phyloP scores from a whole-genome alignment of 1,140 invertebrate species.

The Coptotermes formosanus region DNA sequence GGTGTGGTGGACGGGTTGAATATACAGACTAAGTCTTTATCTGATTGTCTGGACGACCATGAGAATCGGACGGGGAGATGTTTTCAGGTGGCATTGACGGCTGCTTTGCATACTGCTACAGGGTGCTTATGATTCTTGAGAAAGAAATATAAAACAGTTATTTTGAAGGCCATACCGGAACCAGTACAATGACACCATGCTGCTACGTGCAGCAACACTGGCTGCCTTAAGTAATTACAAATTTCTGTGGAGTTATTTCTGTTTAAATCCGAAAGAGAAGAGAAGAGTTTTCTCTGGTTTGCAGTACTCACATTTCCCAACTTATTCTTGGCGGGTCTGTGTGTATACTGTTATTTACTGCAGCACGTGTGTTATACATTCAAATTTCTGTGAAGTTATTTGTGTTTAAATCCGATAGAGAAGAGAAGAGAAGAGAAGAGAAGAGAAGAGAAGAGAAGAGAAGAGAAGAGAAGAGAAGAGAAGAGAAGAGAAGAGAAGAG shows the following conservation, averaged over 20 bases:
- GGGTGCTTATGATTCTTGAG: too few species aligned
- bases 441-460: too few species aligned
- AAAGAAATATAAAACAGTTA: neutral
- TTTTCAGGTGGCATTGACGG: neutral
- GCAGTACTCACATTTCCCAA: too few species aligned
- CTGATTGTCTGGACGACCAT: neutral
- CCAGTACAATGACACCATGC: neutral
- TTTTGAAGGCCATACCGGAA: neutral
- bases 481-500: too few species aligned
- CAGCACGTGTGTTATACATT: too few species aligned
- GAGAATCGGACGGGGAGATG: neutral
- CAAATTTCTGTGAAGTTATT: neutral
- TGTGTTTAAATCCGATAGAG: neutral
- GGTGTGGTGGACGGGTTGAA: too few species aligned
- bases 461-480: too few species aligned
- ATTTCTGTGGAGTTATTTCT: neutral
- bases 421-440: too few species aligned
- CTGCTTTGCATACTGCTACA: neutral
- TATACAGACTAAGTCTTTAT: neutral
- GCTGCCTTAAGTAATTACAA: neutral
- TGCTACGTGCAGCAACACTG: neutral
- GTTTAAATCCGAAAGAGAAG: neutral
- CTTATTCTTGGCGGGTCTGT: too few species aligned
- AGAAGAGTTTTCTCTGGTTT: too few species aligned
- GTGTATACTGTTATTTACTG: too few species aligned